phyloP scores from a whole-genome alignment of 2,797 vertebrate species.

The Lophotriccus pileatus region DNA sequence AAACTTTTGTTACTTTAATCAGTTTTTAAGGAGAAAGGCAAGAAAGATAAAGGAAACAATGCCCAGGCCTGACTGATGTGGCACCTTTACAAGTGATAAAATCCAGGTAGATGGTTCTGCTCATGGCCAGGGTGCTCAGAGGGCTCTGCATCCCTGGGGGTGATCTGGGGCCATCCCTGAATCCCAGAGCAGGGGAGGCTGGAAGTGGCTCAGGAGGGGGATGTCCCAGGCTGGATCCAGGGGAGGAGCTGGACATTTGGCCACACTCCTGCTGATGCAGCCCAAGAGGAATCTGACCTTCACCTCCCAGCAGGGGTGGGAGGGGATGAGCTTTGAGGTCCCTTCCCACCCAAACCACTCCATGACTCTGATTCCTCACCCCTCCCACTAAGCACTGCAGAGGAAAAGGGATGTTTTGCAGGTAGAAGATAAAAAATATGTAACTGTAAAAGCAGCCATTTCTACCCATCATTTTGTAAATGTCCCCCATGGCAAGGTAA shows the following conservation, averaged over 20 bases:
- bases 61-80: not conserved
- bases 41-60: not conserved
- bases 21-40: not conserved
- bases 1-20: not conserved
- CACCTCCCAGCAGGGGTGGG: not conserved
- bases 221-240: not conserved
- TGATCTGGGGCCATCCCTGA: not conserved
- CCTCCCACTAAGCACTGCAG: not conserved
- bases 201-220: not conserved
- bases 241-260: not conserved
- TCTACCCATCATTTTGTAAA: not conserved
- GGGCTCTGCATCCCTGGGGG: not conserved
- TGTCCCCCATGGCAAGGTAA: not conserved
- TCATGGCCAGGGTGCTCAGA: not conserved
- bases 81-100: not conserved
- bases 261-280: not conserved
- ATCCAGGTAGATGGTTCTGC: not conserved
- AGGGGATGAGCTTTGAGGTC: rapidly evolving
- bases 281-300: not conserved
- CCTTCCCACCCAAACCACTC: not conserved
- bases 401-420: rapidly evolving
- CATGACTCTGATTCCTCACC: rapidly evolving
- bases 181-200: not conserved
- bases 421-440: rapidly evolving
- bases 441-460: rapidly evolving